These are phyloP conservation scores for Leucozona laternaria DNA, from an alignment of 2,888 invertebrate species.

Conservation along the genomic window DNA sequence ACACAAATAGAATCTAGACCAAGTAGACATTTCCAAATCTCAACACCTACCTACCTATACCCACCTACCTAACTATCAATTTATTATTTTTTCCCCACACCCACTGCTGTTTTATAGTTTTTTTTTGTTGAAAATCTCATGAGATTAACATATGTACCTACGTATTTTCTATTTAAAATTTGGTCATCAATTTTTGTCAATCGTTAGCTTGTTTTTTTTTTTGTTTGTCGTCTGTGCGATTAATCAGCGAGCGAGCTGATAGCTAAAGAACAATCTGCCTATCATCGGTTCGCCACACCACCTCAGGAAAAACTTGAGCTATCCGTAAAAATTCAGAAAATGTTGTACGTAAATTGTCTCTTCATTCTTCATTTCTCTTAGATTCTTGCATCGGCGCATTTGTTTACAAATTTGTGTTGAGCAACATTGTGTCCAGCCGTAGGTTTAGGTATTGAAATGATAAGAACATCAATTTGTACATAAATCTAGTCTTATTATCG, in stretches of 20 bases:
- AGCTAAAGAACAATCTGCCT: background rate
- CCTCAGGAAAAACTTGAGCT: background rate
- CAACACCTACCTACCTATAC: background rate
- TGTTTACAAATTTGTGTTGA: background rate
- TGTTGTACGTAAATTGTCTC: slow-evolving; percentile 8
- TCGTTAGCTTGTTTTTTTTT: slow-evolving; percentile 2
- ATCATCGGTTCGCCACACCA: background rate
- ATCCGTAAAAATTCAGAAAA: background rate
- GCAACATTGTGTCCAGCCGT: slow-evolving; percentile 27
- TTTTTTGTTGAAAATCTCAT: background rate
- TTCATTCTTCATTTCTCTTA: slow-evolving; percentile 34
- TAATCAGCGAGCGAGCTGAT: background rate
- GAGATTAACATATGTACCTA: background rate
- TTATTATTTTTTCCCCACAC: background rate
- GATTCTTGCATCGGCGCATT: slow-evolving; percentile 39
- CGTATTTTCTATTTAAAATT: slow-evolving; percentile 55
- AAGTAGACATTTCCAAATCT: background rate
- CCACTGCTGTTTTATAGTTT: background rate
- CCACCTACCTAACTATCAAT: background rate
- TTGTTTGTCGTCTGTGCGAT: background rate
- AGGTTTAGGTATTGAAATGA: too few species aligned
- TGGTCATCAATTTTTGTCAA: slow-evolving; percentile 47
- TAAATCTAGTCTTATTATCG: too few species aligned
- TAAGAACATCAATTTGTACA: too few species aligned
- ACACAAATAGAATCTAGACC: background rate